Evolutionary conservation across 2,113 vertebrate species (phyloP).

Genomic region (Malurus elegans): DNA sequence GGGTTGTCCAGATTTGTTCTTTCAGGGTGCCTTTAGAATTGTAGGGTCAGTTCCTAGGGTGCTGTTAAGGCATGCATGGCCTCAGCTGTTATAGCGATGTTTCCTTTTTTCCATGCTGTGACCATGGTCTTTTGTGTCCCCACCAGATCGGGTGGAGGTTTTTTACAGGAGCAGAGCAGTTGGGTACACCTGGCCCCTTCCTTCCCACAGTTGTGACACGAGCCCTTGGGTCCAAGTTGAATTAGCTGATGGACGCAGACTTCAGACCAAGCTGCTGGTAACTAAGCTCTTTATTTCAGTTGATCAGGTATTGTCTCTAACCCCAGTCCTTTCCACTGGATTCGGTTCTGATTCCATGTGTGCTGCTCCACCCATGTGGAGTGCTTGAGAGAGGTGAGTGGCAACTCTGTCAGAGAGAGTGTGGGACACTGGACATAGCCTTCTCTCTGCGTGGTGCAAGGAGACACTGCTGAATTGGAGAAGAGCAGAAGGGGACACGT

Average conservation of each 20-base stretch:
- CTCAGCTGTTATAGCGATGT: background rate
- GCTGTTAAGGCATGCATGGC: background rate
- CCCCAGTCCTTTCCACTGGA: slow-evolving; percentile 24
- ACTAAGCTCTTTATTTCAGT: slow-evolving; percentile 68
- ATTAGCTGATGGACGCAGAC: slow-evolving; percentile 85
- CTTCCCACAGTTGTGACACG: slow-evolving; percentile 72
- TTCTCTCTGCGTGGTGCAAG: background rate
- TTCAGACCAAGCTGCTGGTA: slow-evolving; percentile 93
- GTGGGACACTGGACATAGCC: fast-evolving
- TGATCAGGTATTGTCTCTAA: slow-evolving; percentile 25
- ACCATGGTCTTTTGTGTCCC: slow-evolving; percentile 22
- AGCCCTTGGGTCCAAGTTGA: slow-evolving; percentile 91
- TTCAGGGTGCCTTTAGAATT: background rate
- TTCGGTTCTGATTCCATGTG: slow-evolving; percentile 38
- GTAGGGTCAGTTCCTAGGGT: background rate
- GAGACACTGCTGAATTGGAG: background rate
- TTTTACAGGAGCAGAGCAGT: slow-evolving; percentile 88
- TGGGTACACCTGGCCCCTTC: slow-evolving; percentile 84
- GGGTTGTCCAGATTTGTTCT: background rate
- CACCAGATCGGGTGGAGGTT: slow-evolving; percentile 85
- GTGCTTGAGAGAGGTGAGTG: slow-evolving; percentile 9
- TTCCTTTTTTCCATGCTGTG: slow-evolving; percentile 6
- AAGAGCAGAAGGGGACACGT: background rate
- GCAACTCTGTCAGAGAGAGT: background rate
- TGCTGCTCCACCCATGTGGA: background rate